Conservation (phyloP, 2,113 vertebrate species). For the Psilopogon haemacephalus region DNA sequence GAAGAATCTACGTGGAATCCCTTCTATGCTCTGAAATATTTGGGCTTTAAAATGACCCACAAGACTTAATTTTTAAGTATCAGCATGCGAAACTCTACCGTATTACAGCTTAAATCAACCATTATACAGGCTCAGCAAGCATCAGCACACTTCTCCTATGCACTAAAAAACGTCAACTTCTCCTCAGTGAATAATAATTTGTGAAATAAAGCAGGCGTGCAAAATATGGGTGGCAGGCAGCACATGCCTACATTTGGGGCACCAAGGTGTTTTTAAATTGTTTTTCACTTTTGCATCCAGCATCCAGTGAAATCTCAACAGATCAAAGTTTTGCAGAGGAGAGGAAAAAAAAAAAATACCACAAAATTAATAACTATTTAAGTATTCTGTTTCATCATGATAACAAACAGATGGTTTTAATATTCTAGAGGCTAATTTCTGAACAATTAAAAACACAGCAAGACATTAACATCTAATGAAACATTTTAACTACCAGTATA, state of each 20-base stretch:
- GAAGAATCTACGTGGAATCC: neutral
- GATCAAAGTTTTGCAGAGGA: constrained; percentile 80
- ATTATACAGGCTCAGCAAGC: constrained; percentile 69
- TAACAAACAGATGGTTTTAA: constrained; percentile 97
- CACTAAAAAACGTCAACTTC: constrained; percentile 37
- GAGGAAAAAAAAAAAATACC: constrained; percentile 72
- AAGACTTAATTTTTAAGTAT: constrained; percentile 61
- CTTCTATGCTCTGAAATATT: constrained; percentile 7
- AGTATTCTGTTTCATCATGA: constrained; percentile 89
- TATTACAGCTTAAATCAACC: constrained; percentile 62
- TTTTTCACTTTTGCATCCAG: constrained; percentile 59
- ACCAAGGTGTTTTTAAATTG: constrained; percentile 67
- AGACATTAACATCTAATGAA: constrained; percentile 98
- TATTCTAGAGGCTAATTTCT: constrained; percentile 98
- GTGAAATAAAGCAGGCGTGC: constrained; percentile 51
- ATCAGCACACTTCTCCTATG: constrained; percentile 5
- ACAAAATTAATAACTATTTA: constrained; percentile 87
- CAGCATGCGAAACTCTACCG: constrained; percentile 31
- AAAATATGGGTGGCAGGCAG: constrained; percentile 61
- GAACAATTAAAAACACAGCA: constrained; percentile 98
- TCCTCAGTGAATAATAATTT: constrained; percentile 58
- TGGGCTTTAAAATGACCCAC: constrained; percentile 59
- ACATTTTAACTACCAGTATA: constrained; percentile 96
- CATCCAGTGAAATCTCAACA: constrained; percentile 68
- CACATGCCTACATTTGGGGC: constrained; percentile 41